A percentile compares a stretch with the other conserved stretches of the same genome.
Conservation (phyloP, 2,797 vertebrate species). For the Smutsia temminckii region DNA sequence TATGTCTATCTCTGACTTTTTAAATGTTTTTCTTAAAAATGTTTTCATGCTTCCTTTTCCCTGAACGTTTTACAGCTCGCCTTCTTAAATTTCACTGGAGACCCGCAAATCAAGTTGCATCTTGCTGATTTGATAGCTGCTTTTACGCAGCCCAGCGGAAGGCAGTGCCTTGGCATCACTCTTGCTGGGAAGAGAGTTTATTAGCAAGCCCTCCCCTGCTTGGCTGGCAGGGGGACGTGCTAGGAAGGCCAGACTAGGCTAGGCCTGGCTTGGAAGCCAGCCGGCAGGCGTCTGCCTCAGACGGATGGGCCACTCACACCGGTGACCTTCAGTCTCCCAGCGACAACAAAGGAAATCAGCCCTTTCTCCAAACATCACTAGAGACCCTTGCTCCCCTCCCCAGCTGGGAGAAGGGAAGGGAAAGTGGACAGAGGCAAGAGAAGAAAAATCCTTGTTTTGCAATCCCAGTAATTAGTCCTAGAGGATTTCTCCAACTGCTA, state of each 20-base stretch:
- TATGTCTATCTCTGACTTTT: conserved; percentile 81
- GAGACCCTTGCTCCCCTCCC: conserved; percentile 71
- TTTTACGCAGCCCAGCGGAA: conserved; percentile 78
- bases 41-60: conserved; percentile 78
- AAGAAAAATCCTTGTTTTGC: conserved; percentile 85
- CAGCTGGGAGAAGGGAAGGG: conserved; percentile 63
- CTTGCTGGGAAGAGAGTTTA: conserved; percentile 77
- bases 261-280: conserved; percentile 50
- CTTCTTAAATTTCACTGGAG: conserved; percentile 82
- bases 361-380: conserved; percentile 80
- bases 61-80: conserved; percentile 79
- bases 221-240: conserved; percentile 61
- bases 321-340: conserved; percentile 76
- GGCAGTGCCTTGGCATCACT: conserved; percentile 55
- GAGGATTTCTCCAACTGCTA: conserved; percentile 85
- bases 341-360: conserved; percentile 76
- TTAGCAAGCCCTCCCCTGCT: conserved; percentile 71
- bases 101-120: conserved; percentile 82
- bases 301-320: conserved; percentile 45
- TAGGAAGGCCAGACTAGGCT: conserved; percentile 57
- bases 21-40: conserved; percentile 80
- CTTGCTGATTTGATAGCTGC: conserved; percentile 78
- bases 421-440: conserved; percentile 40
- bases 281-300: conserved; percentile 72
- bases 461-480: conserved; percentile 88